phyloP scores from a whole-genome alignment of 2,113 vertebrate genomes.

The Myotis yumanensis region DNA sequence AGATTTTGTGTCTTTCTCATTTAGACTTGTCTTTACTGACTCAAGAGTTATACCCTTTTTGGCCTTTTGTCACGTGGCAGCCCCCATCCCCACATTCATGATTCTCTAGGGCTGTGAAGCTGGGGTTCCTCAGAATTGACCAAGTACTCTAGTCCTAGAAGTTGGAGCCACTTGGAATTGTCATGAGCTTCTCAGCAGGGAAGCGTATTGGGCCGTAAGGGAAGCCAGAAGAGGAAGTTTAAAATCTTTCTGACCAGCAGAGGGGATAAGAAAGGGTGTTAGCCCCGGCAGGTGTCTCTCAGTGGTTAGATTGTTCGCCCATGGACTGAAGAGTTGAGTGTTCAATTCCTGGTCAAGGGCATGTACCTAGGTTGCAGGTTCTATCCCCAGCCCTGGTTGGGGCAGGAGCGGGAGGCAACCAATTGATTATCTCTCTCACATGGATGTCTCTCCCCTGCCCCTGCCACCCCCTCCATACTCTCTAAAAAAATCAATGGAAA shows the following conservation, averaged over 20 bases:
- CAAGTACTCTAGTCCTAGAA: neutral
- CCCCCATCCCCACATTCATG: neutral
- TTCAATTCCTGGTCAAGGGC: no score
- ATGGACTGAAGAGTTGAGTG: no score
- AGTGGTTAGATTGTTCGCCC: no score
- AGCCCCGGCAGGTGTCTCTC: no score
- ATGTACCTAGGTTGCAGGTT: no score
- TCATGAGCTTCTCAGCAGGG: neutral
- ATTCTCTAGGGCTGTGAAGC: neutral
- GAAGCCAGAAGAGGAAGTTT: neutral
- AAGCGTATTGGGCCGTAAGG: accelerated
- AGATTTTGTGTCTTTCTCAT: neutral
- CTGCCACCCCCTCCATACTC: no score
- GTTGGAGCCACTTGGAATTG: neutral
- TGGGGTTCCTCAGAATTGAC: neutral
- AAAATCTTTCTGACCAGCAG: neutral
- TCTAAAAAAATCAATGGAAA: no score
- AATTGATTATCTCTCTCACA: no score
- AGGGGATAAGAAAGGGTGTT: neutral
- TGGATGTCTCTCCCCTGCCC: no score
- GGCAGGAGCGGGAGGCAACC: no score
- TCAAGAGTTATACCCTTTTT: neutral
- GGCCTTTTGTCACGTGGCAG: neutral
- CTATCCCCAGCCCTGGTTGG: no score
- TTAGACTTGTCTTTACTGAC: neutral